phyloP scores from a whole-genome alignment of 2,888 invertebrate genomes.

The Ceramica pisi region DNA sequence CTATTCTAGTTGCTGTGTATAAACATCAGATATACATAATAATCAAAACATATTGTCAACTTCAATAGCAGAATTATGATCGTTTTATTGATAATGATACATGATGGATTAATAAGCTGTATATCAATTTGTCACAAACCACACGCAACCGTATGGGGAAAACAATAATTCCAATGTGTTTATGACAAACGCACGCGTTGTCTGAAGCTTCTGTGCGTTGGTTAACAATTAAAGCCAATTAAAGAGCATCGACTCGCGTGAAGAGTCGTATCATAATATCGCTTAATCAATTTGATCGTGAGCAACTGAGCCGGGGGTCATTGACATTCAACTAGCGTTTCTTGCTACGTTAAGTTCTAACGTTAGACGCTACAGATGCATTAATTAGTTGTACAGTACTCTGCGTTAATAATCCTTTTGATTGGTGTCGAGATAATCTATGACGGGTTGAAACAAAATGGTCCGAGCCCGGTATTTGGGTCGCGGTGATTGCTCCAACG shows the following conservation, averaged over 20 bases:
- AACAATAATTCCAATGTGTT: slow-evolving; percentile 45
- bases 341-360: slow-evolving; percentile 59
- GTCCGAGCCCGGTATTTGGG: slow-evolving; percentile 79
- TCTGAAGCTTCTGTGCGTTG: slow-evolving; percentile 55
- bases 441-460: slow-evolving; percentile 70
- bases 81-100: not conserved
- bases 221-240: slow-evolving; percentile 84
- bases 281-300: slow-evolving; percentile 86
- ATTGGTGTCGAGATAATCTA: slow-evolving; percentile 65
- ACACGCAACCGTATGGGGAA: slow-evolving; percentile 35
- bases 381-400: slow-evolving; percentile 62
- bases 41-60: not conserved
- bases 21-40: slow-evolving; percentile 51
- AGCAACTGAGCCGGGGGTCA: slow-evolving; percentile 80
- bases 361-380: slow-evolving; percentile 56
- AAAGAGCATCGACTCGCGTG: slow-evolving; percentile 84
- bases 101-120: slow-evolving; percentile 29
- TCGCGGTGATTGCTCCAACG: slow-evolving; percentile 82
- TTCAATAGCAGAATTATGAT: slow-evolving; percentile 15
- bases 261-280: slow-evolving; percentile 82
- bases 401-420: slow-evolving; percentile 57
- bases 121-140: slow-evolving; percentile 35
- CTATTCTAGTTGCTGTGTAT: slow-evolving; percentile 83
- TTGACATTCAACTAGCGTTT: slow-evolving; percentile 70
- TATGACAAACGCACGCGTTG: slow-evolving; percentile 44